A percentile compares a stretch with the other conserved stretches of the same genome.
Evolutionary conservation across 1,140 invertebrate genomes (phyloP).

Genomic region (Fopius arisanus): DNA sequence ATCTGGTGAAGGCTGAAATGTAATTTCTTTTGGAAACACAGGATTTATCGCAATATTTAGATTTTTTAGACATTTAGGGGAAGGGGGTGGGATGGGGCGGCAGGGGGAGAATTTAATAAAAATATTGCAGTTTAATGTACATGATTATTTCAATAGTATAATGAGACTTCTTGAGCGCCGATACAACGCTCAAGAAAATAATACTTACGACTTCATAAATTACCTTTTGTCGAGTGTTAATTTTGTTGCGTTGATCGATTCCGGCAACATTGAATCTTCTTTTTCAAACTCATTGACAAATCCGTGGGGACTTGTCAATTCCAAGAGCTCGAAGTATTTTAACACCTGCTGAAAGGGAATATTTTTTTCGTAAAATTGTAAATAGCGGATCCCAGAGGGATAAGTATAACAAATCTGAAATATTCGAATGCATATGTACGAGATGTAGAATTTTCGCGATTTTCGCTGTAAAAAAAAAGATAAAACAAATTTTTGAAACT

Average conservation of each 20-base stretch:
- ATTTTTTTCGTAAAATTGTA: not conserved
- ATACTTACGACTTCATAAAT: slow-evolving; percentile 53
- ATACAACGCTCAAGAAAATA: slow-evolving; percentile 60
- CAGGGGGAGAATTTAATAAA: not conserved
- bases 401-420: not conserved
- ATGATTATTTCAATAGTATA: slow-evolving; percentile 8
- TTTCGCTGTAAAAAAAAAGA: not conserved
- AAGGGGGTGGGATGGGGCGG: not conserved
- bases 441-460: not conserved
- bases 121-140: not conserved
- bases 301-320: not conserved
- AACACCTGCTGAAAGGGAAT: not conserved
- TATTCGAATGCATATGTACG: not conserved
- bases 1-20: not conserved
- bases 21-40: too few relatives aligned
- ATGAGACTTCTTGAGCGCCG: slow-evolving; percentile 50
- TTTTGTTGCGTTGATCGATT: slow-evolving; percentile 11
- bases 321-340: not conserved
- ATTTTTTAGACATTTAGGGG: not conserved
- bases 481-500: not conserved
- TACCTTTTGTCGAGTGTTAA: slow-evolving; percentile 23
- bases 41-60: too few relatives aligned
- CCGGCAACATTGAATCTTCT: slow-evolving; percentile 13
- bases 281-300: not conserved
- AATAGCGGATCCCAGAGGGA: not conserved